A percentile compares a stretch with the other conserved stretches of the same genome.
These are phyloP conservation scores for Eilema sororculum DNA, from an alignment of 2,888 invertebrate species.

Conservation along the genomic window DNA sequence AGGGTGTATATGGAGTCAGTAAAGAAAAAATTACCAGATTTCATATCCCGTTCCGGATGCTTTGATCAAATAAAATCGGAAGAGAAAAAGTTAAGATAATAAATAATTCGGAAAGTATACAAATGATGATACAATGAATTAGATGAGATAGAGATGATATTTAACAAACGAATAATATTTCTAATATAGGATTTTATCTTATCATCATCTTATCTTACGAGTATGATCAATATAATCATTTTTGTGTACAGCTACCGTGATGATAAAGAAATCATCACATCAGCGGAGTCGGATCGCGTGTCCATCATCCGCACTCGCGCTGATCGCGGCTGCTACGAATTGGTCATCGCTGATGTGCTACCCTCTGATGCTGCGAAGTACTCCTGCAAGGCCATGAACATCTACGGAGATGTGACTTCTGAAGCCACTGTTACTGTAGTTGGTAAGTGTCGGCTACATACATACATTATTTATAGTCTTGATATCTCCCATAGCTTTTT, in stretches of 20 bases:
- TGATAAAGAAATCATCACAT: slow-evolving; percentile 90
- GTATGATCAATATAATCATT: too few species aligned
- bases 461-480: not conserved
- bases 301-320: slow-evolving; percentile 91
- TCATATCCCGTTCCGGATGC: not conserved
- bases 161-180: not conserved
- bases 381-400: slow-evolving; percentile 94
- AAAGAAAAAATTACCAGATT: not conserved
- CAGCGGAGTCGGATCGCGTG: slow-evolving; percentile 89
- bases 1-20: too few species aligned
- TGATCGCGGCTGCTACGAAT: slow-evolving; percentile 94
- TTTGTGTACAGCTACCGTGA: slow-evolving; percentile 91
- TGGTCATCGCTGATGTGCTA: slow-evolving; percentile 94
- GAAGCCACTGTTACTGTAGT: slow-evolving; percentile 93
- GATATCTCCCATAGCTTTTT: too few species aligned
- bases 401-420: slow-evolving; percentile 91
- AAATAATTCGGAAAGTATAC: too few species aligned
- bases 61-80: not conserved
- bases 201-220: too few species aligned
- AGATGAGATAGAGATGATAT: not conserved
- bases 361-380: slow-evolving; percentile 93
- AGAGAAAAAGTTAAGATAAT: not conserved
- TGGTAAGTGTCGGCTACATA: slow-evolving; percentile 79
- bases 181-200: too few species aligned
- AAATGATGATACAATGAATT: not conserved